A percentile compares a stretch with the other conserved stretches of the same genome.
phyloP scores from a whole-genome alignment of 2,113 vertebrate genomes.

The Rhabdornis inornatus region DNA sequence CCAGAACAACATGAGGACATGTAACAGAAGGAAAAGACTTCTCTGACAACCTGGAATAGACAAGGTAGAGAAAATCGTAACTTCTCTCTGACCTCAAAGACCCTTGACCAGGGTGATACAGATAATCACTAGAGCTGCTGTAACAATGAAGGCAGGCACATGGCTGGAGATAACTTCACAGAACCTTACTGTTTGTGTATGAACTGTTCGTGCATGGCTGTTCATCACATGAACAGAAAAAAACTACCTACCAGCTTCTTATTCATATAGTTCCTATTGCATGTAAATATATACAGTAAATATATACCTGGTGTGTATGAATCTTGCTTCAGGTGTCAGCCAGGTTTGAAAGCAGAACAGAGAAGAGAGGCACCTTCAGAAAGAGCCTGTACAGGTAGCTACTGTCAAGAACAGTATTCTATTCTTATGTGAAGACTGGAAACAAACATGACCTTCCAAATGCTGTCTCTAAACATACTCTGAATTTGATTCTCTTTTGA shows the following conservation, averaged over 20 bases:
- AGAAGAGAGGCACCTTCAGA: background rate
- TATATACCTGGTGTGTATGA: fast-evolving
- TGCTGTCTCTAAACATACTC: background rate
- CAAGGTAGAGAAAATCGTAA: background rate
- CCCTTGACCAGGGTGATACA: background rate
- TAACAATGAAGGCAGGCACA: background rate
- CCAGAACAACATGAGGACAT: background rate
- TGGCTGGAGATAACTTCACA: background rate
- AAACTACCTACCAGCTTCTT: background rate
- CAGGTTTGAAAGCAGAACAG: background rate
- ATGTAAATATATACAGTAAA: background rate
- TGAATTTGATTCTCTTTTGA: background rate
- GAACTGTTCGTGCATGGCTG: background rate
- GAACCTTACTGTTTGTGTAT: background rate
- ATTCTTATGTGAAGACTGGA: background rate
- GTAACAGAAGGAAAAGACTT: background rate
- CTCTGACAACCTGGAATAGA: background rate
- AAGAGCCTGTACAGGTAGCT: background rate
- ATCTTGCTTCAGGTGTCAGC: background rate
- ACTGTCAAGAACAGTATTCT: background rate
- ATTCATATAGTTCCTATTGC: background rate
- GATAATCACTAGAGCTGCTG: background rate
- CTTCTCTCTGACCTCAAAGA: background rate
- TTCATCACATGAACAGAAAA: background rate
- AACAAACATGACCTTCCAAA: background rate